phyloP scores from a whole-genome alignment of 2,888 invertebrate genomes.

The Galerucella calmariensis region DNA sequence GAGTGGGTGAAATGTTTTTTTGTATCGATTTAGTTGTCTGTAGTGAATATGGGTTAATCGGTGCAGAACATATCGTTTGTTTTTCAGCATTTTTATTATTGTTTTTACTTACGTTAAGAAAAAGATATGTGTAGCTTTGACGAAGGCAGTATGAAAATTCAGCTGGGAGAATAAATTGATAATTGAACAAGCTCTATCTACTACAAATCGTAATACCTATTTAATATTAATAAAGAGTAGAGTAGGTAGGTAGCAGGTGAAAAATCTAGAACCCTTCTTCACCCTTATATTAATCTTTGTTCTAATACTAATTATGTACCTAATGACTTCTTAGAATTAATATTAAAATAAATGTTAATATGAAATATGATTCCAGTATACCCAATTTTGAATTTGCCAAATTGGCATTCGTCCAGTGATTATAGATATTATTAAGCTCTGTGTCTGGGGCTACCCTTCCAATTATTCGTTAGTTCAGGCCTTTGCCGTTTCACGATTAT shows the following conservation, averaged over 20 bases:
- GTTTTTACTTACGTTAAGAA: not conserved
- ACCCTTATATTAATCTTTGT: too few relatives aligned
- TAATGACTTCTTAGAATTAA: not conserved
- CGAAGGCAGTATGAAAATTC: not conserved
- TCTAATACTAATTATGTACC: too few relatives aligned
- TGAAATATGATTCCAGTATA: not conserved
- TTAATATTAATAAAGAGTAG: too few relatives aligned
- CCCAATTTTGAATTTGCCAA: constrained; percentile 14
- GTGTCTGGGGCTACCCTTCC: constrained; percentile 27
- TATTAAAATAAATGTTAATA: not conserved
- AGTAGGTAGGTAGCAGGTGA: too few relatives aligned
- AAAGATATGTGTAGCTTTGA: not conserved
- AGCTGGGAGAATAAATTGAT: too few relatives aligned
- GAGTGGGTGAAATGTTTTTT: not conserved
- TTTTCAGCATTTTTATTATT: not conserved
- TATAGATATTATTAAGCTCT: constrained; percentile 17
- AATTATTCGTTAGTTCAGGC: constrained; percentile 46
- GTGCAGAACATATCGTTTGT: constrained; percentile 3
- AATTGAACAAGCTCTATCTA: too few relatives aligned
- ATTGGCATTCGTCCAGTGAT: constrained; percentile 47
- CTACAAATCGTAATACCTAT: too few relatives aligned
- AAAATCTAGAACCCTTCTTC: too few relatives aligned
- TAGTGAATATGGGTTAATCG: constrained; percentile 16
- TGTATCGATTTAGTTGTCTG: constrained; percentile 20
- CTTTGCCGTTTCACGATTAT: constrained; percentile 44